These are phyloP conservation scores for Apostichopus parvimensis DNA, from an alignment of 35 echinoderm and acorn worm species.

Conservation along the genomic window DNA sequence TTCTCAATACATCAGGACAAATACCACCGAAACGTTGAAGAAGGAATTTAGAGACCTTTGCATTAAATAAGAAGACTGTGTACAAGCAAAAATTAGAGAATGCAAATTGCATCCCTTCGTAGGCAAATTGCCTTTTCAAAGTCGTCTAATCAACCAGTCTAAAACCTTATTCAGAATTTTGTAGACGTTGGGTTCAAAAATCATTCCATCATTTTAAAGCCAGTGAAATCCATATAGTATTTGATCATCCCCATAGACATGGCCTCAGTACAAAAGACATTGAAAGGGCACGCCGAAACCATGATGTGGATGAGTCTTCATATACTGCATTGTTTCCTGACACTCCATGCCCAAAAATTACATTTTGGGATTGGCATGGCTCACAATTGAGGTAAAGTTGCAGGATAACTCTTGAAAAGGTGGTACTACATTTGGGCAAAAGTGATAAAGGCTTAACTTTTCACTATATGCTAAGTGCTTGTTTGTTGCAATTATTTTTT, in stretches of 20 bases:
- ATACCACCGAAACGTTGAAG: conserved; percentile 31
- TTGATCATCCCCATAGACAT: too few species aligned
- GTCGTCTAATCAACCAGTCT: too few species aligned
- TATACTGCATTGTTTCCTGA: conserved; percentile 13
- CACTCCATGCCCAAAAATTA: not conserved
- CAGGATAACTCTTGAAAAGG: too few species aligned
- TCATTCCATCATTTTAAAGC: conserved; percentile 10
- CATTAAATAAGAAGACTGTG: not conserved
- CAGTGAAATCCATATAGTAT: conserved; percentile 17
- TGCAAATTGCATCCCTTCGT: conserved; percentile 12
- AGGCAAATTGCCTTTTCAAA: too few species aligned
- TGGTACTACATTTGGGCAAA: too few species aligned
- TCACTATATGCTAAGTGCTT: too few species aligned
- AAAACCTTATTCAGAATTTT: not conserved
- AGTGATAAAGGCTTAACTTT: too few species aligned
- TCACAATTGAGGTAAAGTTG: too few species aligned
- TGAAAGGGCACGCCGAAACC: too few species aligned
- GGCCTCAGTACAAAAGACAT: too few species aligned
- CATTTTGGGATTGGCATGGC: too few species aligned
- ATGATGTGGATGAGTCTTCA: not conserved
- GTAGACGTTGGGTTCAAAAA: conserved; percentile 50
- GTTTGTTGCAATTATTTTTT: too few species aligned
- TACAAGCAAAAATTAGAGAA: conserved; percentile 32
- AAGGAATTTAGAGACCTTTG: conserved; percentile 30
- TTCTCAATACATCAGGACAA: conserved; percentile 13